Evolutionary conservation across 2,113 vertebrate species (phyloP), one percentile per base, ranked within the genome.

Genomic region (Edolisoma coerulescens): DNA sequence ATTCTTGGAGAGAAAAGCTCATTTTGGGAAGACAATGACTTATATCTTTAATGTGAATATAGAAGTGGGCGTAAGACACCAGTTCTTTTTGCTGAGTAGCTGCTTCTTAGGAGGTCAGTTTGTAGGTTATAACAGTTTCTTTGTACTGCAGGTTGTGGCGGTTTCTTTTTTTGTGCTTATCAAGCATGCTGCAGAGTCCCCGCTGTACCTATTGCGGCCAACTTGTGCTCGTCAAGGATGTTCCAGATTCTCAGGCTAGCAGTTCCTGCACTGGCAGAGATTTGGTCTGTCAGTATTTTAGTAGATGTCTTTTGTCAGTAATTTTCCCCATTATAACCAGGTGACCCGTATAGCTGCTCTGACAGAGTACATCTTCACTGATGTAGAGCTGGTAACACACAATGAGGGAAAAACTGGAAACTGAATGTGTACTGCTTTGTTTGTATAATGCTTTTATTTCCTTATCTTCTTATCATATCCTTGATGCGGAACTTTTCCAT

Each of bases 361-460:
- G 4, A 32, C 30, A 69, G n/a, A 65, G 11, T 27, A 11, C 60
- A 56, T 86, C 42, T 82, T 97, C 92, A 95, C 96, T 79, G 83
- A 57, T 84, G 30, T 70, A 96, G 87, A 88, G 73, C 16, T 96
- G 84, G 84, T 94, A 95, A 68, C 8, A 50, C 59, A 88, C 87
- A 95, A 87, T 41, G 57, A 81, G 71, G 70, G 65, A 97, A 97
- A 96, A 91, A 78, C 28, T 63, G 76, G 67, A 81, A 83, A 95
- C 49, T 85, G 86, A 78, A 39, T 64, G 64, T 39, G 70, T 82
- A 70, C 27, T 59, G 74, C 83, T 94, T 97, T 96, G 90, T 91
- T 93, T 96, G 68, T 59, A 94, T 82, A 91, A 83, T 87, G 94
- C 47, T 61, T 97, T 94, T 14, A 92, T 93, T 95, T 95, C 80